Evolutionary conservation across 30 jellyfish, hydroid and myxozoan species (phyloP).

Genomic region (Sanderia malayensis): DNA sequence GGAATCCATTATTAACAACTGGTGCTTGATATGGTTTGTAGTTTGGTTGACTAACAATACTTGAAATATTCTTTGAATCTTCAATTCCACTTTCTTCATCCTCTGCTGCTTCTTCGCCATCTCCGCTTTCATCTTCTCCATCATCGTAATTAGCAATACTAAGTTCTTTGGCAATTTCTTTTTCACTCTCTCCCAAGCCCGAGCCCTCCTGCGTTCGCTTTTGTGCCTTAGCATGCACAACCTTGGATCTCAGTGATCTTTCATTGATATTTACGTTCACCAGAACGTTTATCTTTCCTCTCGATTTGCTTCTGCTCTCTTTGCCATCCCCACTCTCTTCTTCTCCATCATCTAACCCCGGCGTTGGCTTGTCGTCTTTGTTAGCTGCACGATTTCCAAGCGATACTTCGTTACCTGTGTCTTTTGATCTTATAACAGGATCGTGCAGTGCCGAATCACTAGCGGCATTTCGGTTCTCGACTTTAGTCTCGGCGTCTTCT

Average conservation of each 20-base stretch:
- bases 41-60: background rate
- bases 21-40: background rate
- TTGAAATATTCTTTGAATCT: background rate
- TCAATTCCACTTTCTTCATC: conserved; percentile 12
- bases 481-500: background rate
- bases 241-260: conserved; percentile 70
- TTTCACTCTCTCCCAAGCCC: conserved; percentile 13
- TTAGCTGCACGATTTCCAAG: background rate
- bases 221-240: conserved; percentile 38
- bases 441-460: background rate
- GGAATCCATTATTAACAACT: background rate
- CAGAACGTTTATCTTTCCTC: conserved; percentile 88
- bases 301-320: conserved; percentile 42
- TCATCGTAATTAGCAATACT: background rate
- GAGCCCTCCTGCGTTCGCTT: conserved; percentile 19
- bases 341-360: background rate
- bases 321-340: conserved; percentile 8
- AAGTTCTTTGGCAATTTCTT: conserved; percentile 18
- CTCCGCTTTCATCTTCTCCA: conserved; percentile 10
- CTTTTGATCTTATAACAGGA: background rate
- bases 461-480: background rate
- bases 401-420: background rate
- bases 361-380: background rate
- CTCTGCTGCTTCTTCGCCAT: conserved; percentile 11
- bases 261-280: conserved; percentile 96